Evolutionary conservation across 2,797 vertebrate genomes (phyloP).

Genomic region (Leuciscus waleckii): DNA sequence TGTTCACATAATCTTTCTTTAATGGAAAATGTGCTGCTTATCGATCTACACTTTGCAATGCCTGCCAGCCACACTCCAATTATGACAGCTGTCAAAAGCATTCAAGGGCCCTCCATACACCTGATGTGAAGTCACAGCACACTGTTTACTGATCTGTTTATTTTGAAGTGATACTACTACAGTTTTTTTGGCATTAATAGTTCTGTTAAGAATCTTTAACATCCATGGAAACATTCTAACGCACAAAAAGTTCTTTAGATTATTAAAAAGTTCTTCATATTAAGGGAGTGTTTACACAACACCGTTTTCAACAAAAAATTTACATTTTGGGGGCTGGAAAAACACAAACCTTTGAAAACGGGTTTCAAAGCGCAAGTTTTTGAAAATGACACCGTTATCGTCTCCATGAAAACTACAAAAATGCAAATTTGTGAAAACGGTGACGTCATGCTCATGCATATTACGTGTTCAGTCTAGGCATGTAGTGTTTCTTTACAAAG

Average conservation of each 20-base stretch:
- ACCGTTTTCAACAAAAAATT: background rate
- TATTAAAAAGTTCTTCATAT: background rate
- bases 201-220: background rate
- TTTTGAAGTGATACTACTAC: slow-evolving; percentile 32
- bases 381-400: background rate
- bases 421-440: too few relatives aligned
- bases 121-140: slow-evolving; percentile 75
- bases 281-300: background rate
- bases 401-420: background rate
- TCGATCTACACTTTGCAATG: slow-evolving; percentile 95
- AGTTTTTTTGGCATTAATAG: background rate
- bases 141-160: slow-evolving; percentile 69
- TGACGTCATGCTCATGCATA: background rate
- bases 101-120: slow-evolving; percentile 82
- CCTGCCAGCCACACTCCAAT: slow-evolving; percentile 93
- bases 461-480: too few relatives aligned
- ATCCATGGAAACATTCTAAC: background rate
- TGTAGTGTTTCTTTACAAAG: too few relatives aligned
- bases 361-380: background rate
- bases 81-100: slow-evolving; percentile 91
- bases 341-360: background rate
- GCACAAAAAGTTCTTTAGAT: background rate
- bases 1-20: slow-evolving; percentile 93
- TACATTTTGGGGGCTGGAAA: background rate
- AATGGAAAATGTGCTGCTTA: slow-evolving; percentile 98